Evolutionary conservation across 1,140 invertebrate genomes (phyloP).

Genomic region (Drosophila albomicans): DNA sequence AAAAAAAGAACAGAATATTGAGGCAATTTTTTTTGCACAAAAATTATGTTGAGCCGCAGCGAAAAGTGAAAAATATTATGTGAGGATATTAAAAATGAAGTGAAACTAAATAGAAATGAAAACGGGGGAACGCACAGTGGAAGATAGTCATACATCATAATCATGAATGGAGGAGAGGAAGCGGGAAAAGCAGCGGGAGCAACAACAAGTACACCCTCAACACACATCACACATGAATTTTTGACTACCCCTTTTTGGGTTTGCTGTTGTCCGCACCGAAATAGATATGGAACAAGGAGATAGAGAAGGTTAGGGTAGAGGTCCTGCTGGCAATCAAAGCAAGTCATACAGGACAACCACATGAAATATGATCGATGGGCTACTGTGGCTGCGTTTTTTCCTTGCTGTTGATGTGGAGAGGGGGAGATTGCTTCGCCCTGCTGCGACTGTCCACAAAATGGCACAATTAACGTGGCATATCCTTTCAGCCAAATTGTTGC

Average conservation of each 20-base stretch:
- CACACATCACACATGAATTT: constrained; percentile 5
- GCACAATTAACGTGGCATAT: constrained; percentile 83
- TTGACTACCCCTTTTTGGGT: constrained; percentile 50
- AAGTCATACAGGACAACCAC: constrained; percentile 63
- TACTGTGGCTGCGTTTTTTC: constrained; percentile 45
- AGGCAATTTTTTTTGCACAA: constrained; percentile 39
- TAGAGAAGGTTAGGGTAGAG: constrained; percentile 31
- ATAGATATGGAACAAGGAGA: constrained; percentile 48
- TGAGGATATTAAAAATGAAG: constrained; percentile 61
- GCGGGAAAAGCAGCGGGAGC: constrained; percentile 18
- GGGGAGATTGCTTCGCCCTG: constrained; percentile 36
- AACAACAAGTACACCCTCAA: constrained; percentile 59
- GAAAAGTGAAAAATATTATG: constrained; percentile 54
- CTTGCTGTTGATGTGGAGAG: not conserved
- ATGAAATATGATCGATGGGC: constrained; percentile 78
- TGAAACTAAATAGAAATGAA: constrained; percentile 49
- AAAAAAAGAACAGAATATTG: constrained; percentile 39
- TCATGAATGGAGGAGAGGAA: constrained; percentile 39
- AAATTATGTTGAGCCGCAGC: constrained; percentile 52
- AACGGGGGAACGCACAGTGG: constrained; percentile 25
- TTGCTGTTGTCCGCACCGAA: constrained; percentile 56
- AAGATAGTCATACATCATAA: constrained; percentile 77
- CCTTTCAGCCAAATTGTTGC: constrained; percentile 77
- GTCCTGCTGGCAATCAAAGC: constrained; percentile 73
- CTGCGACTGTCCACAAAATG: constrained; percentile 82